Base-by-base conservation (phyloP, 2,888 invertebrate genomes). In the Noctua comes region DNA sequence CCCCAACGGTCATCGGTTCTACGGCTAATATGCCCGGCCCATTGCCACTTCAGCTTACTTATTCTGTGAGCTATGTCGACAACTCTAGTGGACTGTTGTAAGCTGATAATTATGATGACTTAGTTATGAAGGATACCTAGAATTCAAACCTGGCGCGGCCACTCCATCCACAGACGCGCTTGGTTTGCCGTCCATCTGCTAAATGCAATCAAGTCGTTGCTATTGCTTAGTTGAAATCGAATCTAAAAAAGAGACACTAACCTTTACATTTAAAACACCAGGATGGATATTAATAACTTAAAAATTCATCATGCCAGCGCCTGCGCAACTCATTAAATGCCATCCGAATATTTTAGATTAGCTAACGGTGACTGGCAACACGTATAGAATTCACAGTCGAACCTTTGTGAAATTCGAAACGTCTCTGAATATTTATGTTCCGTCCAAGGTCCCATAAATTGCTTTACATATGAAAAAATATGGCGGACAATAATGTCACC, bases 361-460 rank as follows among this genome's bases (percentile, higher is more conserved):
- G 92, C 92, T 93, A 95, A 95, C 95, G 93, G 94, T 91, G 89
- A 91, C 90, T 86, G 91, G 85, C 90, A 92, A 92, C 95, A 93
- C 91, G 88, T 83, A 84, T 81, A 92, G 94, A 94, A 95, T 93
- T 92, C 91, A 92, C 88, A 80, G 90, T 79, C 86, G 86, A 82
- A 89, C 92, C 92, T 94, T 92, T 94, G 91, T 94, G 93, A 94
- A 95, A 95, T 94, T 91, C 85, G 91, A 81, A 91, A 89, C 92
- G 88, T 88, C 91, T 92, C 93, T 94, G 92, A 95, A 95, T 95
- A 95, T 95, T 93, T 93, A 95, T 94, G 89, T 77, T 84, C 88
- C 88, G 90, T 93, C 91, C 94, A 95, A 95, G 95, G 95, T 93
- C 89, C 92, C 88, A 90, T 91, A 92, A 91, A 91, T 91, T 86